Base-by-base conservation (phyloP, 2,888 invertebrate species). In the Dynastes tityus region DNA sequence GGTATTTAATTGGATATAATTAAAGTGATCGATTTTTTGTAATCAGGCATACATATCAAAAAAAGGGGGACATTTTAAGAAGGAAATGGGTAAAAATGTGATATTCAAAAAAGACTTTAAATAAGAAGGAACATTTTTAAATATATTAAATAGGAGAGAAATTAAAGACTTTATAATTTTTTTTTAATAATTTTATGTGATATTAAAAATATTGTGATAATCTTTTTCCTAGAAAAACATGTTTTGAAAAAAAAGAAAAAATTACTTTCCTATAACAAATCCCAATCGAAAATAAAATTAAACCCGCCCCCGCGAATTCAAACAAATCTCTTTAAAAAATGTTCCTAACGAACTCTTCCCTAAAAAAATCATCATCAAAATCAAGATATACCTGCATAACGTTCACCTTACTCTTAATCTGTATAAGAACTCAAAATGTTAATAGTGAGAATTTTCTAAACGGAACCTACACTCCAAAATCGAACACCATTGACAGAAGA, bases 401-500 rank as follows among this genome's bases (percentile, higher is more conserved):
- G n/a, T 16, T 53, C 16, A 27, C 32, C 27, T 5, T 53, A 65
- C 51, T 40, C 13, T 27, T 65, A 49, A 8, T 65, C 13, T 45
- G 27, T 1, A n/a, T 74, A 40, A 40, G 61, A 29, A 74, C 63
- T 74, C 29, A 37, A 32, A 58, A 63, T 37, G 76, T 49, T 2
- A 29, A 40, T 58, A 37, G 58, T 29, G 78, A 78, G 27, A 67
- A 65, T 13, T 64, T 74, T 45, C 6, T 29, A 16, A 68, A 64
- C 79, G 76, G 71, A 40, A 64, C 53, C 65, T 75, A 71, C 40
- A 27, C 68, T 6, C 22, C 65, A 8, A 40, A 45, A 16, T 76
- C 76, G 51, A 77, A 71, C 61, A 74, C 73, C 40, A 80, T 80
- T 40, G 80, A 80, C 55, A 75, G 80, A 45, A 58, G 80, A 70